These are phyloP conservation scores for Phthorimaea operculella DNA, from an alignment of 1,140 invertebrate species.

Conservation along the genomic window DNA sequence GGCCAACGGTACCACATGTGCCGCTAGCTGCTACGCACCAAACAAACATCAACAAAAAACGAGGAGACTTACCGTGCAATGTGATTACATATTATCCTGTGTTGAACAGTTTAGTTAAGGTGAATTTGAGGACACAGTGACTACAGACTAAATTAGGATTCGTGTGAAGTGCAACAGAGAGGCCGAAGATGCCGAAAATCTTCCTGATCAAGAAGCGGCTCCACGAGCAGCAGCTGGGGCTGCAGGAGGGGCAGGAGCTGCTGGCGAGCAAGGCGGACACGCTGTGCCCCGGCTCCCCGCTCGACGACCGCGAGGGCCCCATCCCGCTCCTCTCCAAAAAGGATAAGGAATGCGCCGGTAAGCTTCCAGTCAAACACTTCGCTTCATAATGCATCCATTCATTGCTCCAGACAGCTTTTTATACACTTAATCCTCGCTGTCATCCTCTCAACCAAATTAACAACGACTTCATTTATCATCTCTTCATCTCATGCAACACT, in stretches of 20 bases:
- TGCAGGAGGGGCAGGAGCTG: slow-evolving; percentile 82
- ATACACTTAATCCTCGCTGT: slow-evolving; percentile 13
- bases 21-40: slow-evolving; percentile 52
- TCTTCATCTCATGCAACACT: background rate
- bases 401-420: slow-evolving; percentile 19
- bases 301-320: slow-evolving; percentile 60
- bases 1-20: slow-evolving; percentile 62
- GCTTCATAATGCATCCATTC: slow-evolving; percentile 13
- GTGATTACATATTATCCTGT: slow-evolving; percentile 59
- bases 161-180: slow-evolving; percentile 51
- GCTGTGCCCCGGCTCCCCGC: slow-evolving; percentile 61
- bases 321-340: slow-evolving; percentile 71
- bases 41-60: slow-evolving; percentile 48
- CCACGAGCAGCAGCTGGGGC: slow-evolving; percentile 85
- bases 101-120: slow-evolving; percentile 12
- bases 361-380: slow-evolving; percentile 18
- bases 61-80: slow-evolving; percentile 58
- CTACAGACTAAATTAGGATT: slow-evolving; percentile 41
- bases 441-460: slow-evolving; percentile 7
- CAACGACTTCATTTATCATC: slow-evolving; percentile 4
- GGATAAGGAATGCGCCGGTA: slow-evolving; percentile 62
- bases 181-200: slow-evolving; percentile 85
- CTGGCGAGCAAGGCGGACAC: slow-evolving; percentile 67
- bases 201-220: slow-evolving; percentile 88
- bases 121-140: slow-evolving; percentile 42